Percentiles rank a stretch among this genome's conserved stretches.
Evolutionary conservation across 2,113 vertebrate species (phyloP).

Genomic region (Arothron firmamentum): DNA sequence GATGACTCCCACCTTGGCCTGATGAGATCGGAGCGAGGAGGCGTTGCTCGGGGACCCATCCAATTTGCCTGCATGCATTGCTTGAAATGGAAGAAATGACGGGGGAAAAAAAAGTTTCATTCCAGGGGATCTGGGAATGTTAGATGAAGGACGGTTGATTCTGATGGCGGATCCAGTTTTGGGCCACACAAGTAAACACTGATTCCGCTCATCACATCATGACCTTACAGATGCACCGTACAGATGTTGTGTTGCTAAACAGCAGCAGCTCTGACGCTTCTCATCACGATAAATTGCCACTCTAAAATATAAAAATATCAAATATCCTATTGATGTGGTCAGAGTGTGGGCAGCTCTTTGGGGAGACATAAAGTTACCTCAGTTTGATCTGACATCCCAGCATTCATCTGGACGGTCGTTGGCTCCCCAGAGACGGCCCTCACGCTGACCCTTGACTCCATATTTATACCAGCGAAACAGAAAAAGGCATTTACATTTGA

Average conservation of each 20-base stretch:
- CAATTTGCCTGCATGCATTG: slow-evolving; percentile 64
- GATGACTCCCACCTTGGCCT: slow-evolving; percentile 41
- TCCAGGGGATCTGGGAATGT: slow-evolving; percentile 64
- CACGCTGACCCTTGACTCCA: slow-evolving; percentile 49
- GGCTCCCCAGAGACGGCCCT: slow-evolving; percentile 44
- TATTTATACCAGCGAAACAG: slow-evolving; percentile 40
- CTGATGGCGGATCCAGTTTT: slow-evolving; percentile 59
- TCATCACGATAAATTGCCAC: slow-evolving; percentile 19
- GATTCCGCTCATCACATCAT: slow-evolving; percentile 60
- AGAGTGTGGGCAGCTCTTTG: slow-evolving; percentile 52
- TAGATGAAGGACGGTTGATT: slow-evolving; percentile 64
- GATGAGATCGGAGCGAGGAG: slow-evolving; percentile 60
- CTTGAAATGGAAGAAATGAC: slow-evolving; percentile 51
- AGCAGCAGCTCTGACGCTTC: slow-evolving; percentile 23
- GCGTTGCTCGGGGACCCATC: slow-evolving; percentile 48
- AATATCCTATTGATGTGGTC: too few relatives aligned
- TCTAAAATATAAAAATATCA: too few relatives aligned
- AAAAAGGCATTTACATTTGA: slow-evolving; percentile 50
- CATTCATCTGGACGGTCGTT: slow-evolving; percentile 66
- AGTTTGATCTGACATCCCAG: slow-evolving; percentile 73
- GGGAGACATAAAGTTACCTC: slow-evolving; percentile 74
- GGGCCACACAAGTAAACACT: slow-evolving; percentile 49
- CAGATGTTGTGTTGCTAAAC: slow-evolving; percentile 20
- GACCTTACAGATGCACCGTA: slow-evolving; percentile 47
- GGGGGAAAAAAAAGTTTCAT: slow-evolving; percentile 61